Evolutionary conservation across 2,113 vertebrate species (phyloP).

Genomic region (Xiphophorus maculatus): DNA sequence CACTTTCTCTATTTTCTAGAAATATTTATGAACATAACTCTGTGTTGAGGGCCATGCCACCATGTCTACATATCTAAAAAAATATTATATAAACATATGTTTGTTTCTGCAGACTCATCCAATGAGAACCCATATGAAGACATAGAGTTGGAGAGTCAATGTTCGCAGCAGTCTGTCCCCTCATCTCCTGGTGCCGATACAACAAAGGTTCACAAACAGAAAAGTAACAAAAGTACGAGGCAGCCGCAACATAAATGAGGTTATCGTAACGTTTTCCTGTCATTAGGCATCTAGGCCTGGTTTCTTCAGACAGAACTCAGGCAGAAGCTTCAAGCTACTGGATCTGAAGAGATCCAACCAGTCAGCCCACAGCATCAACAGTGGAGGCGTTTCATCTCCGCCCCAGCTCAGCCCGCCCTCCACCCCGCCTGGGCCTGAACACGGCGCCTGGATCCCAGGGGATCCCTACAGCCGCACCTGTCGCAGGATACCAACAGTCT

Average conservation of each 20-base stretch:
- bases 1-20: not conserved
- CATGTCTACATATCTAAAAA: not conserved
- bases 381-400: slow-evolving; percentile 82
- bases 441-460: slow-evolving; percentile 81
- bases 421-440: slow-evolving; percentile 86
- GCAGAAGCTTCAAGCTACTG: slow-evolving; percentile 86
- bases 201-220: slow-evolving; percentile 59
- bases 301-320: slow-evolving; percentile 89
- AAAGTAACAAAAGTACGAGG: not conserved
- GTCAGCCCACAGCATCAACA: slow-evolving; percentile 26
- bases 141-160: slow-evolving; percentile 87
- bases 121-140: slow-evolving; percentile 94
- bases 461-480: slow-evolving; percentile 83
- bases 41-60: not conserved
- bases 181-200: slow-evolving; percentile 85
- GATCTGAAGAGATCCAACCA: slow-evolving; percentile 83
- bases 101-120: slow-evolving; percentile 78
- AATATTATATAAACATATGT: slow-evolving; percentile 3
- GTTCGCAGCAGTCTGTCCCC: slow-evolving; percentile 85
- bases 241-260: not conserved
- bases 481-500: slow-evolving; percentile 90
- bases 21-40: not conserved
- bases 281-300: slow-evolving; percentile 79
- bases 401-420: slow-evolving; percentile 87
- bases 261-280: not conserved